A percentile compares a stretch with the other conserved stretches of the same genome.
Evolutionary conservation across 2,113 vertebrate genomes (phyloP).

Genomic region (Cephalopterus ornatus): DNA sequence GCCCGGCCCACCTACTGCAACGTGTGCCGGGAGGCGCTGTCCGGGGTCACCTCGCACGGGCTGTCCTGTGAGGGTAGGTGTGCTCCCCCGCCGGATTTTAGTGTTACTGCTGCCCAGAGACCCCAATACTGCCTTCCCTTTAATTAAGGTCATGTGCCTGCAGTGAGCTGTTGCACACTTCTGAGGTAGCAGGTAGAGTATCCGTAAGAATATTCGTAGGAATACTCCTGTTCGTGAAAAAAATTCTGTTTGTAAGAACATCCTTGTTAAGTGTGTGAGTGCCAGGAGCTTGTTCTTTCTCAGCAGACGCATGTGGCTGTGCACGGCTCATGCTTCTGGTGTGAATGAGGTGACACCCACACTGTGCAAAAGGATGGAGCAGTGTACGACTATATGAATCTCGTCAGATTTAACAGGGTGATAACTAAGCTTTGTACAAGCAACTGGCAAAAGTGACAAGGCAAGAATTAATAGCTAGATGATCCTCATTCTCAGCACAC

Average conservation of each 20-base stretch:
- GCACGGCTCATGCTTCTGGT: not conserved
- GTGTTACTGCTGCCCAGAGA: not conserved
- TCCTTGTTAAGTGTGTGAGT: not conserved
- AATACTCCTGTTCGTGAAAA: not conserved
- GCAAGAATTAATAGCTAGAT: not conserved
- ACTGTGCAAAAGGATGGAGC: not conserved
- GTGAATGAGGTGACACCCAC: not conserved
- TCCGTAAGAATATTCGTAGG: not conserved
- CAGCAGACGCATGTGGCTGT: not conserved
- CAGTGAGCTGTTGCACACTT: not conserved
- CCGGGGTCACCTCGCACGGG: constrained; percentile 92
- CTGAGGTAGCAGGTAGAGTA: not conserved
- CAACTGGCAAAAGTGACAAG: not conserved
- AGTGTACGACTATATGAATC: not conserved
- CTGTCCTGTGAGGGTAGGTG: constrained; percentile 92
- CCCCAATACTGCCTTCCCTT: not conserved
- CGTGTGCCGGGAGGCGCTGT: constrained; percentile 91
- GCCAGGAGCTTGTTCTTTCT: not conserved
- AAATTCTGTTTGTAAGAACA: not conserved
- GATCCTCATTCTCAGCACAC: not conserved
- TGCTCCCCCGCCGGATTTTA: not conserved
- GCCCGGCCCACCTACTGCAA: constrained; percentile 96
- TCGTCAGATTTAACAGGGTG: not conserved
- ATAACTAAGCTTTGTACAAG: not conserved
- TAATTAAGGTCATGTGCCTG: not conserved